Evolutionary conservation across 2,888 invertebrate species (phyloP).

Genomic region (Sceliomorpha sp.): DNA sequence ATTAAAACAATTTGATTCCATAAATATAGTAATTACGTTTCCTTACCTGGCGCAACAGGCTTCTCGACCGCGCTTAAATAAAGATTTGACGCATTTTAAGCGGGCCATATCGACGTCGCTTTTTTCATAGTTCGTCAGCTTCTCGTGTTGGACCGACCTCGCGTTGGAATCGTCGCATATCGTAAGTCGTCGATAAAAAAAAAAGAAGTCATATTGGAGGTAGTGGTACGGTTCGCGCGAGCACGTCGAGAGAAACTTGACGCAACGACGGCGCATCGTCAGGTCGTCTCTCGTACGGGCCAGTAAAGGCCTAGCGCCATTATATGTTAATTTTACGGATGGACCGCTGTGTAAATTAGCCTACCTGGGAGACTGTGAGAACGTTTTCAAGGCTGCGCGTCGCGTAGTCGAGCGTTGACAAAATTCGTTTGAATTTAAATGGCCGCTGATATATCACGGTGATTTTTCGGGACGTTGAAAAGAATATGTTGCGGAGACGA

Average conservation of each 20-base stretch:
- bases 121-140: constrained; percentile 69
- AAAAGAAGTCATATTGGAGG: constrained; percentile 30
- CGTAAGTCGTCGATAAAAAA: too few species aligned
- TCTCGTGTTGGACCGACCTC: constrained; percentile 25
- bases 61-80: constrained; percentile 65
- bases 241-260: constrained; percentile 36
- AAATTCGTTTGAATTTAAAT: constrained; percentile 58
- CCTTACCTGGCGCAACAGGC: constrained; percentile 50
- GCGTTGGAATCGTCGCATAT: too few species aligned
- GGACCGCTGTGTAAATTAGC: constrained; percentile 62
- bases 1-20: too few species aligned
- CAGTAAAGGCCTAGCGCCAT: constrained; percentile 63
- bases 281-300: constrained; percentile 31
- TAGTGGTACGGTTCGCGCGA: too few species aligned
- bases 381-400: constrained; percentile 52
- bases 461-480: constrained; percentile 35
- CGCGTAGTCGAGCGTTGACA: constrained; percentile 53
- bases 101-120: constrained; percentile 67
- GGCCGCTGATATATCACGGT: constrained; percentile 49
- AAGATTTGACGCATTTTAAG: constrained; percentile 67
- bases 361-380: constrained; percentile 61
- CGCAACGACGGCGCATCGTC: constrained; percentile 22
- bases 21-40: too few species aligned
- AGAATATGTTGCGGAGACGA: background rate
- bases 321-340: constrained; percentile 71